Percentiles rank a stretch among this genome's conserved stretches.
Conservation (phyloP, 2,888 invertebrate genomes). For the Drosophila neotestacea region DNA sequence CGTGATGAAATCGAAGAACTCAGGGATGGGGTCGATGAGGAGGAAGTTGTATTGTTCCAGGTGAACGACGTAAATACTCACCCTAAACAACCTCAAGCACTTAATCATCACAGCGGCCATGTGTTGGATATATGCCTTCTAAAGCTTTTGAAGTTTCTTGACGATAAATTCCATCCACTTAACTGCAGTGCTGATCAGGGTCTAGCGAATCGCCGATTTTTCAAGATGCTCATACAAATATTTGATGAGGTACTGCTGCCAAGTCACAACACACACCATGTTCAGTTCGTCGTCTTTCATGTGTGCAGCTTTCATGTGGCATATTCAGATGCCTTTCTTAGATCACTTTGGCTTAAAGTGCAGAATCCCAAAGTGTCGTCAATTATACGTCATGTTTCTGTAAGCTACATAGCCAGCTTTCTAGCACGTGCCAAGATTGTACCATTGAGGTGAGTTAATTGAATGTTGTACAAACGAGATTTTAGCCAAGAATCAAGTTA, state of each 20-base stretch:
- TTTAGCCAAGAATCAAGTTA: background rate
- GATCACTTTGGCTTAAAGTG: constrained; percentile 91
- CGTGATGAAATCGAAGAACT: constrained; percentile 87
- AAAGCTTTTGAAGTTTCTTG: constrained; percentile 89
- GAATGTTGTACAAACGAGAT: background rate
- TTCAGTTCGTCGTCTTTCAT: constrained; percentile 92
- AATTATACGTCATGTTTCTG: constrained; percentile 89
- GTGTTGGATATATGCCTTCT: constrained; percentile 92
- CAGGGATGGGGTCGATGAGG: constrained; percentile 86
- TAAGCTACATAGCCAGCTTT: constrained; percentile 91
- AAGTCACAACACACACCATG: constrained; percentile 92
- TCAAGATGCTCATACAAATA: constrained; percentile 88
- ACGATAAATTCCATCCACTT: constrained; percentile 82
- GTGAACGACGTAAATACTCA: constrained; percentile 68
- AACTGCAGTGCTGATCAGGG: constrained; percentile 81
- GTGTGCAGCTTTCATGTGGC: constrained; percentile 88
- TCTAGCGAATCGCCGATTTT: constrained; percentile 86
- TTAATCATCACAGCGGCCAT: constrained; percentile 87
- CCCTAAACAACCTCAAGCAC: constrained; percentile 57
- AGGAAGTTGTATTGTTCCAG: constrained; percentile 80
- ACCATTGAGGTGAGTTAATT: constrained; percentile 86
- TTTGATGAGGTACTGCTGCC: constrained; percentile 94
- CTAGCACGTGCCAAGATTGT: constrained; percentile 89
- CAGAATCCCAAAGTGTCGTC: constrained; percentile 88
- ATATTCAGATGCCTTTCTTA: constrained; percentile 88